Percentiles rank a stretch among this genome's conserved stretches.
Conservation (phyloP, 2,797 vertebrate genomes). For the Parauchenoglanis punctatus region DNA sequence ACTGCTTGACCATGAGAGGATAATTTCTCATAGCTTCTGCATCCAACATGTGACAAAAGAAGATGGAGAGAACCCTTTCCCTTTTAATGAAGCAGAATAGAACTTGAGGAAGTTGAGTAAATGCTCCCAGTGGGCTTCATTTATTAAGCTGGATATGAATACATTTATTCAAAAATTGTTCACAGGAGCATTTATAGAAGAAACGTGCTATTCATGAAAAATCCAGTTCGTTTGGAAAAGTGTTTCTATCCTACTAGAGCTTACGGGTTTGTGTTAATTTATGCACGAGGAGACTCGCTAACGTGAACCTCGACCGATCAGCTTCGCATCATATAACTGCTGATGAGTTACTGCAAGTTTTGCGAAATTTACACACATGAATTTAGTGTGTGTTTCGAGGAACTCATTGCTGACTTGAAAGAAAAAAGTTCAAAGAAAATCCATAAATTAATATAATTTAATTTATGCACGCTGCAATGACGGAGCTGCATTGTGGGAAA, state of each 20-base stretch:
- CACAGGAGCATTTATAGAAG: neutral
- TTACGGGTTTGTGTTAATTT: neutral
- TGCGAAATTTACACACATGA: neutral
- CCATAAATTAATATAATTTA: neutral
- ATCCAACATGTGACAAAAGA: constrained; percentile 33
- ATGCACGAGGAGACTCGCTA: neutral
- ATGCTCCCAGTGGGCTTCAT: neutral
- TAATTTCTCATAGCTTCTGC: constrained; percentile 14
- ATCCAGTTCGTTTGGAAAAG: neutral
- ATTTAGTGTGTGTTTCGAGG: neutral
- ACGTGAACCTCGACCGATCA: neutral
- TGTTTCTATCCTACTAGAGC: neutral
- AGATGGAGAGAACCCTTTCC: constrained; percentile 28
- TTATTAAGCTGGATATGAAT: neutral
- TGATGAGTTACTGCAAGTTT: neutral
- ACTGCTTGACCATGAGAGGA: constrained; percentile 8
- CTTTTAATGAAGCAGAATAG: neutral
- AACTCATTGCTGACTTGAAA: neutral
- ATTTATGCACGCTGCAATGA: neutral
- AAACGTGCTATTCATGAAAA: neutral
- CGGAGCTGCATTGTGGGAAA: neutral
- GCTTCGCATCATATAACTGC: neutral
- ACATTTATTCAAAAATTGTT: neutral
- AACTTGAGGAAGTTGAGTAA: constrained; percentile 26
- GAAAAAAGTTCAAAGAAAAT: neutral